These are phyloP conservation scores for Hyles vespertilio DNA, from an alignment of 1,140 invertebrate species.

Conservation along the genomic window DNA sequence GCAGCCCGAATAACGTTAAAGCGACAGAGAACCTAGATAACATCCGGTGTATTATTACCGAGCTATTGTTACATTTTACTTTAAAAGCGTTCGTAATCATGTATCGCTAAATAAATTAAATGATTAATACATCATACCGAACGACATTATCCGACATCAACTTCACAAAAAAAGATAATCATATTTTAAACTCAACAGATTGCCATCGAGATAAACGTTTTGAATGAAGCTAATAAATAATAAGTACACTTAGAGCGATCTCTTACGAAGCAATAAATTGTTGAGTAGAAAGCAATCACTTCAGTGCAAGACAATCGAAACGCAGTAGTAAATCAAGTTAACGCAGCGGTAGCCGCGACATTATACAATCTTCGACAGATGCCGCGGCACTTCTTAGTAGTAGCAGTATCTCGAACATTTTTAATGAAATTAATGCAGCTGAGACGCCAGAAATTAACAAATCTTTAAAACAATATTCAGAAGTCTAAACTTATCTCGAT, in stretches of 20 bases:
- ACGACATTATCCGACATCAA: too few species aligned
- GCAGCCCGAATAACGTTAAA: constrained; percentile 17
- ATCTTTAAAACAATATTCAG: too few species aligned
- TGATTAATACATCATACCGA: too few species aligned
- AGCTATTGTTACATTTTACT: constrained; percentile 33
- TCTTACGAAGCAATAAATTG: constrained; percentile 17
- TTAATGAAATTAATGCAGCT: constrained; percentile 3
- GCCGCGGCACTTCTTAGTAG: constrained; percentile 8
- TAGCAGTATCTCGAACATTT: constrained; percentile 4
- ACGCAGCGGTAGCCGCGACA: constrained; percentile 20
- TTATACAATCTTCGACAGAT: constrained; percentile 18
- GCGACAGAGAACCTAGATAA: constrained; percentile 9
- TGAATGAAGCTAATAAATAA: constrained; percentile 5
- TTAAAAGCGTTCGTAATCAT: constrained; percentile 24
- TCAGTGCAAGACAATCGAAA: constrained; percentile 26
- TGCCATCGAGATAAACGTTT: neutral
- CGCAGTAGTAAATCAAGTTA: constrained; percentile 18
- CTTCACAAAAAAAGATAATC: constrained; percentile 21
- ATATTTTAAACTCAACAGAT: constrained; percentile 4
- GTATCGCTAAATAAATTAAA: constrained; percentile 28
- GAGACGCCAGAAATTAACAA: too few species aligned
- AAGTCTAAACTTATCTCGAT: too few species aligned
- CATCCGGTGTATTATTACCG: constrained; percentile 20
- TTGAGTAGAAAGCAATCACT: constrained; percentile 25
- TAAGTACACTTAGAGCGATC: constrained; percentile 3